phyloP scores from a whole-genome alignment of 1,140 invertebrate species.

The Subanguina moxae region DNA sequence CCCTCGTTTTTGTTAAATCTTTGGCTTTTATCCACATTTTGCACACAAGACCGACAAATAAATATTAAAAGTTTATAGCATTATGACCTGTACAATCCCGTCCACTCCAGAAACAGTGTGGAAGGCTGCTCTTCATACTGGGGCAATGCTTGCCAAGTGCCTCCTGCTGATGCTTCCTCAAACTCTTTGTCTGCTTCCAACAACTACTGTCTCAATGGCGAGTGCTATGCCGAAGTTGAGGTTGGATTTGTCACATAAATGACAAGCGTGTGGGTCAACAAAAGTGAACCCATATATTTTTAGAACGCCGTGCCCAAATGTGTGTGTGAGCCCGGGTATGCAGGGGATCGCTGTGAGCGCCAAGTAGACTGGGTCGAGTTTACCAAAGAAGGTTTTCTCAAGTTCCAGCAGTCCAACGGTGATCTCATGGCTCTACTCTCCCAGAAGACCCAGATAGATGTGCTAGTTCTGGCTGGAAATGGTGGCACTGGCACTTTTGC shows the following conservation, averaged over 20 bases:
- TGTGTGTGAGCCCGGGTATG: slow-evolving; percentile 51
- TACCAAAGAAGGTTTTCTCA: slow-evolving; percentile 36
- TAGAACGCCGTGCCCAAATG: slow-evolving; percentile 42
- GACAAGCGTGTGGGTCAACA: background rate
- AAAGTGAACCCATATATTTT: background rate
- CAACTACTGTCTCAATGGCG: slow-evolving; percentile 48
- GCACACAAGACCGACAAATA: background rate
- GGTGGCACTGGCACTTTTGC: slow-evolving; percentile 17
- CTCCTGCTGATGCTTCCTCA: background rate
- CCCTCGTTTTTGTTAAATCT: too few relatives aligned
- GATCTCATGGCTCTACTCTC: slow-evolving; percentile 6
- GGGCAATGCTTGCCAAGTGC: slow-evolving; percentile 43
- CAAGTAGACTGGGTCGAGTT: slow-evolving; percentile 53
- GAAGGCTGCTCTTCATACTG: slow-evolving; percentile 43
- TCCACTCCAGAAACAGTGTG: slow-evolving; percentile 36
- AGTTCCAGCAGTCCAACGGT: slow-evolving; percentile 22
- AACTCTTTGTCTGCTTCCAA: background rate
- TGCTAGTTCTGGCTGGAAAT: slow-evolving; percentile 21
- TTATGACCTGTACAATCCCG: slow-evolving; percentile 51
- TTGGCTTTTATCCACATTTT: too few relatives aligned
- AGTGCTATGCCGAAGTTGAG: slow-evolving; percentile 50
- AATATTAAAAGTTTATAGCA: slow-evolving; percentile 33
- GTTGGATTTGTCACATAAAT: background rate
- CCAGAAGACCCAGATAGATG: slow-evolving; percentile 17
- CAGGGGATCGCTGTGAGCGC: slow-evolving; percentile 47